Conservation (phyloP, 2,888 invertebrate genomes). For the Heliconius charithonia region DNA sequence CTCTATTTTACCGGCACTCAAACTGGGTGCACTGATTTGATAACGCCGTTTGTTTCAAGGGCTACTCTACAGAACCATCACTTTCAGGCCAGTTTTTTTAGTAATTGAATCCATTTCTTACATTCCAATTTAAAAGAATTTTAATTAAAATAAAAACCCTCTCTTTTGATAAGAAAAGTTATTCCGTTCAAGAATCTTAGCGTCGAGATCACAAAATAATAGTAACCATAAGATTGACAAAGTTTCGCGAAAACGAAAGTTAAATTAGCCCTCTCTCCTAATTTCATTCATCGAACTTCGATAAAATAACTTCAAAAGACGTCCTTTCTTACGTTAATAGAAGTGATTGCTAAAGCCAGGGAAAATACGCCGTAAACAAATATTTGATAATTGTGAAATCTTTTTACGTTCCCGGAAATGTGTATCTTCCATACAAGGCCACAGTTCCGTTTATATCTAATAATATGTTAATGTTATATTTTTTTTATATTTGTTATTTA, state of each 20-base stretch:
- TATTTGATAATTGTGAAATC: conserved; percentile 30
- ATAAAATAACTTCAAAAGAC: conserved; percentile 52
- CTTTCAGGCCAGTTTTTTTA: conserved; percentile 65
- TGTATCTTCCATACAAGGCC: not conserved
- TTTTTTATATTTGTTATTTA: not conserved
- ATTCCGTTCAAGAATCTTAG: conserved; percentile 25
- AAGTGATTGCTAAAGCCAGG: conserved; percentile 47
- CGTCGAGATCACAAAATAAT: conserved; percentile 46
- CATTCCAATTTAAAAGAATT: conserved; percentile 57
- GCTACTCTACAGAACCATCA: conserved; percentile 69
- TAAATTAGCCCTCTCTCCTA: conserved; percentile 59
- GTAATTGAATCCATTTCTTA: conserved; percentile 50
- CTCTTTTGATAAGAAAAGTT: conserved; percentile 24
- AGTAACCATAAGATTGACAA: conserved; percentile 53
- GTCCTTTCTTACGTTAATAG: conserved; percentile 50
- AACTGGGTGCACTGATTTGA: conserved; percentile 83
- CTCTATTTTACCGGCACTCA: conserved; percentile 80
- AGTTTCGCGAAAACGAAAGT: conserved; percentile 57
- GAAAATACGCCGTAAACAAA: conserved; percentile 33
- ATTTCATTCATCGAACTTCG: conserved; percentile 60
- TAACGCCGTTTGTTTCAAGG: conserved; percentile 82
- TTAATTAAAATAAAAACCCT: conserved; percentile 54
- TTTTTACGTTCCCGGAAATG: conserved; percentile 20
- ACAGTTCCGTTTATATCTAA: not conserved
- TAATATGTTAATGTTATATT: not conserved